Percentiles rank a stretch among this genome's conserved stretches.
Conservation (phyloP, 2,113 vertebrate genomes). For the Aramus guarauna region DNA sequence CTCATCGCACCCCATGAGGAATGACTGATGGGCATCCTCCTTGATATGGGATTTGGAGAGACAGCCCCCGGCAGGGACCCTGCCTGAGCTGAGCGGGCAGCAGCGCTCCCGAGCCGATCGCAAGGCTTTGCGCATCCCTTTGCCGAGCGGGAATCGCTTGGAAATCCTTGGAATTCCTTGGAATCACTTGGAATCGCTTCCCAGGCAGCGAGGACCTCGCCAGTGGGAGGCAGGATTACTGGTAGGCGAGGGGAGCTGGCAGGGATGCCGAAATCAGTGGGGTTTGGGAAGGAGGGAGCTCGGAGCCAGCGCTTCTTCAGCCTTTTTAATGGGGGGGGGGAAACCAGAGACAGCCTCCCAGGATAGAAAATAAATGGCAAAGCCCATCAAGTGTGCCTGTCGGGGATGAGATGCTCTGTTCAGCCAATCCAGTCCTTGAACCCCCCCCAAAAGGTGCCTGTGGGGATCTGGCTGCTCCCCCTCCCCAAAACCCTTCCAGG, state of each 20-base stretch:
- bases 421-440: background rate
- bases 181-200: background rate
- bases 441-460: background rate
- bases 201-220: fast-evolving
- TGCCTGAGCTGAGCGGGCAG: background rate
- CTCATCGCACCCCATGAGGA: background rate
- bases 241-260: no score
- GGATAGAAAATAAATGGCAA: background rate
- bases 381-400: background rate
- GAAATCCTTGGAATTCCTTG: background rate
- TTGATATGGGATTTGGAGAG: background rate
- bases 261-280: background rate
- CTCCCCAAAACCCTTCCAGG: background rate
- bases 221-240: background rate
- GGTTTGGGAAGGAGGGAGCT: background rate
- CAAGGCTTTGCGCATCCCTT: background rate
- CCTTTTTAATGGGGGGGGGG: background rate
- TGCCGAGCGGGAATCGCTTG: background rate
- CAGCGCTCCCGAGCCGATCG: background rate
- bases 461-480: background rate
- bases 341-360: background rate
- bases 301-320: background rate
- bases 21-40: background rate
- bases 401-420: background rate
- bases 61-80: background rate